Evolutionary conservation across 2,888 invertebrate genomes (phyloP).

Genomic region (Euspilapteryx auroguttella): DNA sequence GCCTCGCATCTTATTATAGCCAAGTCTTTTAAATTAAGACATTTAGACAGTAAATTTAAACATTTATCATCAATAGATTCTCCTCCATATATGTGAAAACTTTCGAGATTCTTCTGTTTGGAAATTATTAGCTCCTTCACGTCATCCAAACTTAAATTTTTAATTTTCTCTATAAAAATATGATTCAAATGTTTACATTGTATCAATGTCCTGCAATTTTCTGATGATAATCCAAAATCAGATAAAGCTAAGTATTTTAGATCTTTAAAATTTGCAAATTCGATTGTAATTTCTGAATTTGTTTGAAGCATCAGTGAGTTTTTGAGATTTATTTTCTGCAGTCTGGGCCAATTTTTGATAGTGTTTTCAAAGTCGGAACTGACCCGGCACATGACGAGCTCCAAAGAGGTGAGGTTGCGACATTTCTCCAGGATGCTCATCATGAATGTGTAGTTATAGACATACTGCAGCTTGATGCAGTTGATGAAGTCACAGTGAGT

Average conservation of each 20-base stretch:
- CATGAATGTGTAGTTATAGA: constrained; percentile 28
- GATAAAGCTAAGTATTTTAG: constrained; percentile 30
- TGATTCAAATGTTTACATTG: constrained; percentile 28
- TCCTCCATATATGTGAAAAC: constrained; percentile 40
- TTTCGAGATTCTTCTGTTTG: constrained; percentile 23
- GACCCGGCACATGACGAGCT: constrained; percentile 43
- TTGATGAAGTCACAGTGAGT: constrained; percentile 27
- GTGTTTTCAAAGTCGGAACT: constrained; percentile 29
- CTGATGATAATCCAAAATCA: constrained; percentile 35
- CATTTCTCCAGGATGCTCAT: constrained; percentile 29
- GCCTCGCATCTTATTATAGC: constrained; percentile 40
- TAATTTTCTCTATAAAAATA: constrained; percentile 44
- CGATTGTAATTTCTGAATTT: constrained; percentile 20
- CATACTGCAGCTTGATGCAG: constrained; percentile 35
- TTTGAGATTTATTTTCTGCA: constrained; percentile 35
- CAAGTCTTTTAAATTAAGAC: constrained; percentile 28
- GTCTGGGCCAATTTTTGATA: constrained; percentile 25
- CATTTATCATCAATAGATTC: constrained; percentile 32
- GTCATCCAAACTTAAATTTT: constrained; percentile 24
- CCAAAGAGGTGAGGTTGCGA: constrained; percentile 28
- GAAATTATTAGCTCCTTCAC: constrained; percentile 26
- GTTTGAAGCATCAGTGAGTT: constrained; percentile 28
- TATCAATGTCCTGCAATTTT: constrained; percentile 30
- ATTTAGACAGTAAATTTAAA: constrained; percentile 26
- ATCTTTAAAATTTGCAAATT: constrained; percentile 28